Base-by-base conservation (phyloP, 2,888 invertebrate genomes). In the Cerastis leucographa region DNA sequence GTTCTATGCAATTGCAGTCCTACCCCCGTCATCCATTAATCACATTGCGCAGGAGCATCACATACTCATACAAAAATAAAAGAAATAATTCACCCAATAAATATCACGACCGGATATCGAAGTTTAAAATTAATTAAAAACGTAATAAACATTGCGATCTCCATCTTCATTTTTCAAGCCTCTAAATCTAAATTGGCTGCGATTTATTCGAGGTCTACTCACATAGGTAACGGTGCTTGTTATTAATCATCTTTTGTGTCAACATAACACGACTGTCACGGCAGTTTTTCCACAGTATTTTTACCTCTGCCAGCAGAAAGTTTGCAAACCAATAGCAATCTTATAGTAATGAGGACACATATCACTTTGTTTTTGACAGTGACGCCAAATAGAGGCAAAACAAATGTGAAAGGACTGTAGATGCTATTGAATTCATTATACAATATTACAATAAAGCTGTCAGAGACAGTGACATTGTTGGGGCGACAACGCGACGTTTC, bases 381-480 rank as follows among this genome's bases (percentile, higher is more conserved):
- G n/a, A 42, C n/a, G 40, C 40, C n/a, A 42, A 42, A 11, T 35
- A 1, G 42, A 64, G 17, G 8, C 42, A 42, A 17, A 42, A 64
- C n/a, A 25, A 64, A 22, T 64, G n/a, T 42, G 64, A 42, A 64
- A 64, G 42, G 64, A 17, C 64, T 64, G n/a, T 69, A 61, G 70
- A 71, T 67, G 70, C 73, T 76, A 77, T 84, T 78, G 51, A 80
- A 68, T 59, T 75, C 51, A 66, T 70, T n/a, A n/a, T n/a, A n/a
- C n/a, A n/a, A n/a, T n/a, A n/a, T n/a, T 49, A 87, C 84, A 84
- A 80, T 83, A 67, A 64, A 80, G 54, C 61, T 77, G 86, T 83
- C 86, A 68, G 35, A 62, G 76, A 61, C 73, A 56, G 35, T 68
- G 83, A 78, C 74, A 85, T 84, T 85, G 87, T 85, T 80, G 72